phyloP scores from a whole-genome alignment of 2,113 vertebrate genomes.

The Sander lucioperca region DNA sequence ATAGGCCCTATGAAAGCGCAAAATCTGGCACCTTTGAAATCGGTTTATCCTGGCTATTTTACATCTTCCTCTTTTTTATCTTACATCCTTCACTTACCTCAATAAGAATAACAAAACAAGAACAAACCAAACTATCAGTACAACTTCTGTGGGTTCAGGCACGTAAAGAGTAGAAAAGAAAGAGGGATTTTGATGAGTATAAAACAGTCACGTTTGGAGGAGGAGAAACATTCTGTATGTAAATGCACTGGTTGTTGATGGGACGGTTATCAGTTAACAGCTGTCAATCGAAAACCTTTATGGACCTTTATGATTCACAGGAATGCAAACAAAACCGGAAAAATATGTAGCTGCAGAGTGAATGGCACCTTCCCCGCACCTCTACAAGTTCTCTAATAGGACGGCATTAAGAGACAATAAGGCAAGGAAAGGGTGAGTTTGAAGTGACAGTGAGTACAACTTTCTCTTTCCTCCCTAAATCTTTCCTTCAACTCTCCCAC shows the following conservation, averaged over 20 bases:
- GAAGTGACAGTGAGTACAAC: constrained; percentile 33
- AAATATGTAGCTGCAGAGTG: constrained; percentile 36
- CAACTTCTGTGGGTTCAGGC: constrained; percentile 80
- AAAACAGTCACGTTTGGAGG: constrained; percentile 61
- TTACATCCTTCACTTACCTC: constrained; percentile 81
- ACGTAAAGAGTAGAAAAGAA: constrained; percentile 73
- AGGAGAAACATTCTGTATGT: constrained; percentile 60
- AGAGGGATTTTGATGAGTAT: constrained; percentile 46
- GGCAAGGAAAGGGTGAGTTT: constrained; percentile 47
- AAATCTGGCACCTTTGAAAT: constrained; percentile 87
- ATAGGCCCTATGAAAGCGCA: constrained; percentile 71
- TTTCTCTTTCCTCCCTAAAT: constrained; percentile 31
- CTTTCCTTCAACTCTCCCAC: constrained; percentile 22
- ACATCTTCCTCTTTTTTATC: constrained; percentile 72
- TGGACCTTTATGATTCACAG: constrained; percentile 39
- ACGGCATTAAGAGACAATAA: constrained; percentile 34
- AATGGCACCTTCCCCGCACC: constrained; percentile 47
- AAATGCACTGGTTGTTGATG: constrained; percentile 71
- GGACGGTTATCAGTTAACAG: constrained; percentile 29
- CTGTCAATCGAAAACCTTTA: constrained; percentile 11
- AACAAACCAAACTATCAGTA: constrained; percentile 66
- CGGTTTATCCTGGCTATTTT: constrained; percentile 83
- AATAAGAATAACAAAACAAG: constrained; percentile 65
- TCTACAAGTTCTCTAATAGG: constrained; percentile 28
- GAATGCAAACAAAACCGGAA: constrained; percentile 40